Evolutionary conservation across 2,888 invertebrate species (phyloP).

Genomic region (Calliopum simillimum): DNA sequence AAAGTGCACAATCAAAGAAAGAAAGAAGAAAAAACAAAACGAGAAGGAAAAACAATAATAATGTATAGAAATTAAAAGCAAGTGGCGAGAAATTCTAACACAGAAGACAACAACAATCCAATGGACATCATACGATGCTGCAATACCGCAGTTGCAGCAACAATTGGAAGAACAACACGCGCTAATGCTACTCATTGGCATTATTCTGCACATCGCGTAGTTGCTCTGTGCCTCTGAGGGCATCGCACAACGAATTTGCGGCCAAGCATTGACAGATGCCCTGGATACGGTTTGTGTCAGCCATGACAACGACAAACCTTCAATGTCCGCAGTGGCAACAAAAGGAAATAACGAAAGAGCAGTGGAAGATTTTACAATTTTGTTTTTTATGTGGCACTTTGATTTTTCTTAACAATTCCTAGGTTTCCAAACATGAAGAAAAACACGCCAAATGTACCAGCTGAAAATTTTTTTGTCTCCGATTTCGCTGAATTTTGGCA

Average conservation of each 20-base stretch:
- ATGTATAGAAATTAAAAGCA: background rate
- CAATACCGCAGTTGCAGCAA: background rate
- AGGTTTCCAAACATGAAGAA: too few species aligned
- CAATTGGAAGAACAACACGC: background rate
- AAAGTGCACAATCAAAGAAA: background rate
- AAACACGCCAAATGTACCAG: too few species aligned
- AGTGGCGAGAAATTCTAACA: background rate
- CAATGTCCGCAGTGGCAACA: background rate
- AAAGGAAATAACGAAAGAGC: background rate
- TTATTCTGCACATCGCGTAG: background rate
- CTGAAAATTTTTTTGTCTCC: too few species aligned
- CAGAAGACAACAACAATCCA: background rate
- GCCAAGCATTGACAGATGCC: conserved; percentile 48
- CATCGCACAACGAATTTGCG: conserved; percentile 52
- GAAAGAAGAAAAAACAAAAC: background rate
- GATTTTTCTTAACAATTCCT: too few species aligned
- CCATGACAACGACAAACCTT: conserved; percentile 50
- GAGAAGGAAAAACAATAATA: background rate
- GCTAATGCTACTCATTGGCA: conserved; percentile 4
- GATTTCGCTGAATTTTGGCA: too few species aligned
- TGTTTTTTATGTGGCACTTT: too few species aligned
- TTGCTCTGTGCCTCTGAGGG: conserved; percentile 35
- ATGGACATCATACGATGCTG: too few species aligned
- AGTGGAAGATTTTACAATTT: too few species aligned
- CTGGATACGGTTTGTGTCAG: conserved; percentile 50